phyloP scores from a whole-genome alignment of 2,888 invertebrate genomes.

The Philonicus albiceps region DNA sequence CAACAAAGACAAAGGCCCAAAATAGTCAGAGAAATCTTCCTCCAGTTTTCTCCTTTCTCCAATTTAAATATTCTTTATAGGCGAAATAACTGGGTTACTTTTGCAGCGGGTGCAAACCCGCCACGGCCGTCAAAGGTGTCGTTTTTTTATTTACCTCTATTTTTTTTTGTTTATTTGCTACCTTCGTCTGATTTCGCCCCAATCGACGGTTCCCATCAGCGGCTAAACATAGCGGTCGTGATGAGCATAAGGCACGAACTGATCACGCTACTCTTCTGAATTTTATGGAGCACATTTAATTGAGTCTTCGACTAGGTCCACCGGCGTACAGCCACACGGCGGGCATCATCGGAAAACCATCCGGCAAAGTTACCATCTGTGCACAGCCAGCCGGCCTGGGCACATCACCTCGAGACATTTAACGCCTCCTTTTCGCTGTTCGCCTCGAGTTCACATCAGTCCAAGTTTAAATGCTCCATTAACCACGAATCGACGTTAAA shows the following conservation, averaged over 20 bases:
- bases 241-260: constrained; percentile 40
- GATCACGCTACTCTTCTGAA: constrained; percentile 38
- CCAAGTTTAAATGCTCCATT: constrained; percentile 38
- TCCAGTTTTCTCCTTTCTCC: constrained; percentile 36
- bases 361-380: background rate
- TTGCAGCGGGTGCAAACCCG: background rate
- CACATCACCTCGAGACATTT: constrained; percentile 34
- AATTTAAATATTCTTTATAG: constrained; percentile 42
- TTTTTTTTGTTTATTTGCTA: too few relatives aligned
- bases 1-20: background rate
- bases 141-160: background rate
- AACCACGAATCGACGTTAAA: constrained; percentile 33
- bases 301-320: constrained; percentile 33
- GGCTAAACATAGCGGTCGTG: constrained; percentile 20
- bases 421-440: constrained; percentile 30
- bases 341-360: background rate
- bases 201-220: constrained; percentile 8
- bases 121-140: constrained; percentile 4
- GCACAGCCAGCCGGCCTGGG: background rate
- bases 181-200: constrained; percentile 1
- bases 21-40: constrained; percentile 26
- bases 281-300: constrained; percentile 40
- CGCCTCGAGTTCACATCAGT: background rate
- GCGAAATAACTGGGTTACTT: constrained; percentile 31
- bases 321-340: background rate